Conservation (phyloP, 2,888 invertebrate species). For the Keiferia lycopersicella region DNA sequence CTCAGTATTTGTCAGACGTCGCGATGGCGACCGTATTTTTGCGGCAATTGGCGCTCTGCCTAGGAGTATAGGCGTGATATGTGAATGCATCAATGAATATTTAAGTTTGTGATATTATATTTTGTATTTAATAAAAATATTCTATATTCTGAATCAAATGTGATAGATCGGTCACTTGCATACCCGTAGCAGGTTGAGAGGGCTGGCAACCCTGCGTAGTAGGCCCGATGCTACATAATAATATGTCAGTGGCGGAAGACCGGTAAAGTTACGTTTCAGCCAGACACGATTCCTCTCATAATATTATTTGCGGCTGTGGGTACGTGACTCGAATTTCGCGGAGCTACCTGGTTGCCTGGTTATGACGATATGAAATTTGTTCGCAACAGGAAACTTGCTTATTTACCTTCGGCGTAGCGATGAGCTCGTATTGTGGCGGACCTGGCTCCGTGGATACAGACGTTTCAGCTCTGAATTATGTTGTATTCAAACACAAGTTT, state of each 20-base stretch:
- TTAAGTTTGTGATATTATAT: too few relatives aligned
- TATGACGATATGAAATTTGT: conserved; percentile 64
- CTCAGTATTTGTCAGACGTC: too few relatives aligned
- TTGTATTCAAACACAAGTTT: conserved; percentile 23
- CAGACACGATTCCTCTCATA: conserved; percentile 67
- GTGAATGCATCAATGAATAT: too few relatives aligned
- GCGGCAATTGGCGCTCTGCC: too few relatives aligned
- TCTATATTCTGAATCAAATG: too few relatives aligned
- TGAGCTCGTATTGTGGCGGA: conserved; percentile 33
- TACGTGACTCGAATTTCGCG: conserved; percentile 63
- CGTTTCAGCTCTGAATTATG: conserved; percentile 16
- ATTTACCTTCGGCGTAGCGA: conserved; percentile 60
- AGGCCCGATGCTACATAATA: conserved; percentile 28
- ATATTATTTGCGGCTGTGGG: conserved; percentile 66
- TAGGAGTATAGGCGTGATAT: too few relatives aligned
- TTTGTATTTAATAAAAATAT: too few relatives aligned
- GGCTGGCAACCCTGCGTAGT: conserved; percentile 1
- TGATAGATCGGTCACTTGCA: too few relatives aligned
- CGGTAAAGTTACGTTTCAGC: conserved; percentile 59
- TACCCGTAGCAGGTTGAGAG: conserved; percentile 16
- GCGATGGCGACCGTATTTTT: too few relatives aligned
- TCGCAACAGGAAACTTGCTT: conserved; percentile 59
- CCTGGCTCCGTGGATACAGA: conserved; percentile 24
- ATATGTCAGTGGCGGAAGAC: conserved; percentile 41
- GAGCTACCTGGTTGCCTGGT: conserved; percentile 52